A percentile compares a stretch with the other conserved stretches of the same genome.
Conservation (phyloP, 2,888 invertebrate genomes). For the Acanthoscelides obtectus region DNA sequence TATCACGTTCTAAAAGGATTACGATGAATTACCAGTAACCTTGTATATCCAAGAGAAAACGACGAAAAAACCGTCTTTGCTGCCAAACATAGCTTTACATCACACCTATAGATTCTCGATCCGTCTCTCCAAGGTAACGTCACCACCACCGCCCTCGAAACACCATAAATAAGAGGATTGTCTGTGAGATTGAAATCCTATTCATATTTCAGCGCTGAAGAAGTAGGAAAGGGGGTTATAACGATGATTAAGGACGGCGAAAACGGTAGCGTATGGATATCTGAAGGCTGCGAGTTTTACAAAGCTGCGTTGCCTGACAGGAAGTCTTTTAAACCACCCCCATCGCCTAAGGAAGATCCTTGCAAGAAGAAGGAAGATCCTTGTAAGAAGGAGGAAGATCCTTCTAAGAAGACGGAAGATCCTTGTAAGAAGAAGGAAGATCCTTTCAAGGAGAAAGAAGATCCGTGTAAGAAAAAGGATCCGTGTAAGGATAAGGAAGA, state of each 20-base stretch:
- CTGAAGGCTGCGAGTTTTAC: constrained; percentile 42
- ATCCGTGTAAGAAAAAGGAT: constrained; percentile 19
- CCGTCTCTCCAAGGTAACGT: no score
- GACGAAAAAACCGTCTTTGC: no score
- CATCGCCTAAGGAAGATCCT: constrained; percentile 12
- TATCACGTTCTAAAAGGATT: no score
- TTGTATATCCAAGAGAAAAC: no score
- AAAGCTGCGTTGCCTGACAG: constrained; percentile 35
- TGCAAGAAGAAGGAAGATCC: constrained; percentile 21
- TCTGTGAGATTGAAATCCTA: background rate
- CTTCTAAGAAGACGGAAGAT: constrained; percentile 8
- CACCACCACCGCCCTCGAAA: no score
- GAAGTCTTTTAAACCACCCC: constrained; percentile 17
- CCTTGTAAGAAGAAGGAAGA: constrained; percentile 20
- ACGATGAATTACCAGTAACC: no score
- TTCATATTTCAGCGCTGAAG: constrained; percentile 21
- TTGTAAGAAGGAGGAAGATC: constrained; percentile 17
- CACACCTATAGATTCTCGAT: no score
- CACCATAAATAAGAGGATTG: no score
- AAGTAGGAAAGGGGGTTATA: constrained; percentile 42
- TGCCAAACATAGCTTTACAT: no score
- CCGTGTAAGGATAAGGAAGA: constrained; percentile 12
- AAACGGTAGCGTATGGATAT: constrained; percentile 53
- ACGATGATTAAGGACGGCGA: constrained; percentile 42
- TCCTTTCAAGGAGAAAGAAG: constrained; percentile 19